Evolutionary conservation across 2,113 vertebrate genomes (phyloP).

Genomic region (Tamias sibiricus): DNA sequence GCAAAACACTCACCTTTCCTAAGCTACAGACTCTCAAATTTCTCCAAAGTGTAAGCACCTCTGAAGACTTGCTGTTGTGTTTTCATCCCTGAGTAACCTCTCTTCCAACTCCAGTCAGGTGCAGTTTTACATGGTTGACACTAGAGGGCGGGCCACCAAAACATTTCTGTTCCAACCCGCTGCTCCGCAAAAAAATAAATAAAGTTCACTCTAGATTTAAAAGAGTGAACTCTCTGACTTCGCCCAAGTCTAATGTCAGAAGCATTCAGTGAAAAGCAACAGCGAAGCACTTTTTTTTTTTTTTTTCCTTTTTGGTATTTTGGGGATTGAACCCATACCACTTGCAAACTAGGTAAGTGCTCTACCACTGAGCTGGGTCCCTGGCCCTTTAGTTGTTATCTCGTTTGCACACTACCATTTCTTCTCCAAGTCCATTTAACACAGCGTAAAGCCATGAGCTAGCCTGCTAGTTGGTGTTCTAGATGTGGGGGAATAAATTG

Average conservation of each 20-base stretch:
- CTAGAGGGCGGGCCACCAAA: constrained; percentile 27
- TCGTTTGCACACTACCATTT: background rate
- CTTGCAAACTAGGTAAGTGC: too few relatives aligned
- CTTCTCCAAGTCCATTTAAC: constrained; percentile 69
- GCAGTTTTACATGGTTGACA: background rate
- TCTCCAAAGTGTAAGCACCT: background rate
- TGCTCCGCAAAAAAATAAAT: accelerated
- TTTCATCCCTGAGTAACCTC: background rate
- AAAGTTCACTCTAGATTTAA: accelerated
- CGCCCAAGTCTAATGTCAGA: background rate
- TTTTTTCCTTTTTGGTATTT: too few relatives aligned
- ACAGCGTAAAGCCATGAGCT: background rate
- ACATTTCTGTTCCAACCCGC: accelerated
- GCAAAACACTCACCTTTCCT: background rate
- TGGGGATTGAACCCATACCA: too few relatives aligned
- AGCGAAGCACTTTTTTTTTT: background rate
- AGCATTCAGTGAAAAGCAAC: constrained; percentile 21
- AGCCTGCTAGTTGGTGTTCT: background rate
- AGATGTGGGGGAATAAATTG: background rate
- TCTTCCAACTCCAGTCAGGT: background rate
- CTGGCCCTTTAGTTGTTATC: too few relatives aligned
- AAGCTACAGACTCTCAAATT: background rate
- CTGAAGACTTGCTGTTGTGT: too few relatives aligned
- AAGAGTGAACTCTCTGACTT: background rate
- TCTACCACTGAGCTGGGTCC: too few relatives aligned